Conservation (phyloP, 2,888 invertebrate genomes). For the Chrysolina haemoptera region DNA sequence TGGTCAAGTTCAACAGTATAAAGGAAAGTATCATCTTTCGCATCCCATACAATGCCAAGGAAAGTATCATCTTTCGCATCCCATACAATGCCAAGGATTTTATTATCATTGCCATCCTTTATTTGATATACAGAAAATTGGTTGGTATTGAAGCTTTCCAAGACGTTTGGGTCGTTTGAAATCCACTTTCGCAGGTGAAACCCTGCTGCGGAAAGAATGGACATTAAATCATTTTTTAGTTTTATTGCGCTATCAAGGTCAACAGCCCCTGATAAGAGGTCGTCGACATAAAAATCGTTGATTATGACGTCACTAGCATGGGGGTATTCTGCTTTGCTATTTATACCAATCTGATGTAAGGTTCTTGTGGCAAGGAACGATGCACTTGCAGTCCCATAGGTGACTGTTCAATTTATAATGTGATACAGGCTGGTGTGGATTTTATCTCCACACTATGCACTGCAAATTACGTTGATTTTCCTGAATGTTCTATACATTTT, state of each 20-base stretch:
- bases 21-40: conserved; percentile 38
- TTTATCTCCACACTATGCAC: conserved; percentile 21
- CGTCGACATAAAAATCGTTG: conserved; percentile 40
- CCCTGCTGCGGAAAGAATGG: not conserved
- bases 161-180: conserved; percentile 19
- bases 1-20: conserved; percentile 27
- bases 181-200: conserved; percentile 23
- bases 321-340: conserved; percentile 20
- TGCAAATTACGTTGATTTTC: conserved; percentile 27
- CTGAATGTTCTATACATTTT: conserved; percentile 33
- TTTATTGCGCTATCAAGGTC: not conserved
- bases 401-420: conserved; percentile 37
- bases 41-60: conserved; percentile 45
- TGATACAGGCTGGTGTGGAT: conserved; percentile 1
- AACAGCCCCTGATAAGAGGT: conserved; percentile 33
- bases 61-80: conserved; percentile 40
- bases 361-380: conserved; percentile 39
- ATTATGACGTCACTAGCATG: conserved; percentile 27
- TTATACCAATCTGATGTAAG: conserved; percentile 27
- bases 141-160: not conserved
- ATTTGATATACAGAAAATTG: conserved; percentile 17
- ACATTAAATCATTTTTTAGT: not conserved
- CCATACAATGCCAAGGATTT: conserved; percentile 47
- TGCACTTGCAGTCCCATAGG: conserved; percentile 42
- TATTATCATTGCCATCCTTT: conserved; percentile 30